Conservation (phyloP, 2,797 vertebrate species). For the Thunnus albacares region DNA sequence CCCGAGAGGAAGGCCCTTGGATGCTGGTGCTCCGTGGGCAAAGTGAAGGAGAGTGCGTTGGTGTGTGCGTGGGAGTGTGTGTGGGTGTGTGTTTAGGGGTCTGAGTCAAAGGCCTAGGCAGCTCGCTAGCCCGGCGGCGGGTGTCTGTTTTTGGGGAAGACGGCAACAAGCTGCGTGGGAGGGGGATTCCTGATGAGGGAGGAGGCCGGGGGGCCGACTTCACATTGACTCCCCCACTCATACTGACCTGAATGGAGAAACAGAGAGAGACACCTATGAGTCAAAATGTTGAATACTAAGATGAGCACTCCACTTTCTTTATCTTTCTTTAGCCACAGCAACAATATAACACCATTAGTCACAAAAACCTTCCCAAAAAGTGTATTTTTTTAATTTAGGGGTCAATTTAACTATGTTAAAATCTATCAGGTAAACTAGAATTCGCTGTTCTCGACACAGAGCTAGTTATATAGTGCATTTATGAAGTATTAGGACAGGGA, state of each 20-base stretch:
- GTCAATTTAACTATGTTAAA: conserved; percentile 19
- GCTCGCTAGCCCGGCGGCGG: conserved; percentile 54
- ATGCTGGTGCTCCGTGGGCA: conserved; percentile 60
- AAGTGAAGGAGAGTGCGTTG: conserved; percentile 69
- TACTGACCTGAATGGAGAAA: conserved; percentile 67
- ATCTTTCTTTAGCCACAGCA: conserved; percentile 11
- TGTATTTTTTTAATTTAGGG: conserved; percentile 11
- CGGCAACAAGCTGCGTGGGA: conserved; percentile 80
- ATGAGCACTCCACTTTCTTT: neutral
- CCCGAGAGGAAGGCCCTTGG: conserved; percentile 59
- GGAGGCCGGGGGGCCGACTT: conserved; percentile 82
- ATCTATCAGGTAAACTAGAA: conserved; percentile 7
- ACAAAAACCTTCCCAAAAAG: conserved; percentile 1
- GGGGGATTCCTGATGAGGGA: conserved; percentile 89
- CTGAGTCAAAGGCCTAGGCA: conserved; percentile 62
- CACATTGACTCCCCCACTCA: conserved; percentile 90
- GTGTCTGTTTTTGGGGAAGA: conserved; percentile 82
- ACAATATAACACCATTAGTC: neutral
- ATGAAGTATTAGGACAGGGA: neutral
- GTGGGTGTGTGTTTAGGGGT: conserved; percentile 69
- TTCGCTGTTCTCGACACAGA: conserved; percentile 19
- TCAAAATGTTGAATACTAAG: neutral
- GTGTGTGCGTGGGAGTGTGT: conserved; percentile 57
- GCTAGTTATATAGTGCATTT: neutral
- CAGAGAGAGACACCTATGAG: conserved; percentile 15